Conservation (phyloP, 2,888 invertebrate genomes). For the Proisotoma minuta region DNA sequence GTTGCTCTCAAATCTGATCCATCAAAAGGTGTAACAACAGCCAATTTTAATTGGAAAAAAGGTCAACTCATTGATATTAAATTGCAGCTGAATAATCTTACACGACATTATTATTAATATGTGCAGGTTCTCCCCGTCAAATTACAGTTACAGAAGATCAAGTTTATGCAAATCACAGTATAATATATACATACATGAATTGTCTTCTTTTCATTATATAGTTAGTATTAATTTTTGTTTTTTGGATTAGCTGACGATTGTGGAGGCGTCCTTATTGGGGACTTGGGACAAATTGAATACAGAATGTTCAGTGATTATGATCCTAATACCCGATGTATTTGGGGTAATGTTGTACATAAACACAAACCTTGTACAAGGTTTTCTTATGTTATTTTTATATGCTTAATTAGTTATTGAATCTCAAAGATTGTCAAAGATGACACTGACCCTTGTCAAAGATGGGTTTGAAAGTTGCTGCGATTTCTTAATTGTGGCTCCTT, state of each 20-base stretch:
- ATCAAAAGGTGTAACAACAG: no score
- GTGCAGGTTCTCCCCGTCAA: no score
- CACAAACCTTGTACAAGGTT: no score
- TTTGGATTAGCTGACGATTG: constrained; percentile 21
- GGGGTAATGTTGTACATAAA: no score
- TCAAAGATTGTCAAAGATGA: constrained; percentile 12
- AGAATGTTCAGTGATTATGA: constrained; percentile 25
- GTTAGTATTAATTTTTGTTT: background rate
- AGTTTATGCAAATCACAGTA: no score
- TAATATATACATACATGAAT: background rate
- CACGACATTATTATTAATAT: no score
- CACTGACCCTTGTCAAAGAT: constrained; percentile 24
- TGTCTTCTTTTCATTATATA: background rate
- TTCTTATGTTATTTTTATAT: no score
- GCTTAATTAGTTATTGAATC: constrained; percentile 22
- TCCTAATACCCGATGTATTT: constrained; percentile 27
- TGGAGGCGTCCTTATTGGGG: constrained; percentile 22
- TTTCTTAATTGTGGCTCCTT: constrained; percentile 9
- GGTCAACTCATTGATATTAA: no score
- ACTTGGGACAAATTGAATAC: constrained; percentile 25
- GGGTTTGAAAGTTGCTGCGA: constrained; percentile 36
- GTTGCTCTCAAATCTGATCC: no score
- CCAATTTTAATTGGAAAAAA: no score
- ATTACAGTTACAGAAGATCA: no score
- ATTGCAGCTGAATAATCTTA: no score